phyloP scores from a whole-genome alignment of 2,113 vertebrate species.

The Panthera uncia region DNA sequence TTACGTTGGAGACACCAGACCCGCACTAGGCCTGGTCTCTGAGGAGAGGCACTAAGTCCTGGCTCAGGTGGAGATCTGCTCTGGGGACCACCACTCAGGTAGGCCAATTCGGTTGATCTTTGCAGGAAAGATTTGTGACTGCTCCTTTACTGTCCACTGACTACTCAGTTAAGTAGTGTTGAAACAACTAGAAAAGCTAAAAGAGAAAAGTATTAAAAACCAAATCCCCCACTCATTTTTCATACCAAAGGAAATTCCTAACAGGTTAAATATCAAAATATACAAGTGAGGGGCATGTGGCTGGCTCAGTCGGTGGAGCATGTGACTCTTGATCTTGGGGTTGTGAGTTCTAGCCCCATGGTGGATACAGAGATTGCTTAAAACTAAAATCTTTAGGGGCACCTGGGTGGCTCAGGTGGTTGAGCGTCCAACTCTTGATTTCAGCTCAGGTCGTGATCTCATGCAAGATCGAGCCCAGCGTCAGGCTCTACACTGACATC shows the following conservation, averaged over 20 bases:
- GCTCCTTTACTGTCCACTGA: neutral
- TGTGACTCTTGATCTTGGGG: too few relatives aligned
- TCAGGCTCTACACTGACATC: too few relatives aligned
- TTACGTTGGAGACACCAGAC: neutral
- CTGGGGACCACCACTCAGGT: neutral
- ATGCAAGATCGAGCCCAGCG: too few relatives aligned
- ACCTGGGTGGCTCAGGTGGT: too few relatives aligned
- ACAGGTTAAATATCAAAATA: neutral
- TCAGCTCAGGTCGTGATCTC: too few relatives aligned
- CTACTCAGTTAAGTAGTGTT: neutral
- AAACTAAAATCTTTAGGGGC: too few relatives aligned
- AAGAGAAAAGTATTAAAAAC: neutral
- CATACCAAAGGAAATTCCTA: neutral
- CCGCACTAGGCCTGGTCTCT: neutral
- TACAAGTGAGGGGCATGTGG: neutral
- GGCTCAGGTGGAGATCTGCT: neutral
- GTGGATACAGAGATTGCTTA: too few relatives aligned
- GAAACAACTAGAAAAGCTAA: neutral
- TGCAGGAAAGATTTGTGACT: neutral
- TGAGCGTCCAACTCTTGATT: too few relatives aligned
- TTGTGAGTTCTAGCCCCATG: too few relatives aligned
- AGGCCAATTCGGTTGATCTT: neutral
- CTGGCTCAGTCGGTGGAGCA: too few relatives aligned
- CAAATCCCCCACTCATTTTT: neutral
- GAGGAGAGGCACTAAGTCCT: neutral